phyloP scores from a whole-genome alignment of 2,113 vertebrate species.

The Columba janthina region DNA sequence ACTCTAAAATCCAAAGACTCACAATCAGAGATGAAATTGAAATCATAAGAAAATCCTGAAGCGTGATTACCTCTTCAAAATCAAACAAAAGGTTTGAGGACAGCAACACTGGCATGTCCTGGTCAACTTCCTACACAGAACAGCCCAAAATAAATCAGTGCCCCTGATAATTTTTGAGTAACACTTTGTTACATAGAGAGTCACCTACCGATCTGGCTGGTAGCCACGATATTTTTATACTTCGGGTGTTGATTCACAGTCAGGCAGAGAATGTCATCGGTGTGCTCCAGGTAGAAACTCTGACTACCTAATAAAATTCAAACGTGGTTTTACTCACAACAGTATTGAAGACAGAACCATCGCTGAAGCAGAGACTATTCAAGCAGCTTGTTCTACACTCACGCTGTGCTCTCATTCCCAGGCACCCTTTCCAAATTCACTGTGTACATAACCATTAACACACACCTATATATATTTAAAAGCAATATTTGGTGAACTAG shows the following conservation, averaged over 20 bases:
- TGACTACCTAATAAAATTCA: slow-evolving; percentile 84
- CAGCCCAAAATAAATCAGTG: neutral
- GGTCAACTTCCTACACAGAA: neutral
- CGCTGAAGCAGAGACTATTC: neutral
- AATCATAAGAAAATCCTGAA: neutral
- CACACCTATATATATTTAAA: fast-evolving
- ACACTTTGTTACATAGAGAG: neutral
- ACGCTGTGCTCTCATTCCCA: neutral
- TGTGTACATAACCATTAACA: neutral
- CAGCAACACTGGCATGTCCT: neutral
- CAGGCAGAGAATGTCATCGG: slow-evolving; percentile 95
- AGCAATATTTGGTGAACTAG: neutral
- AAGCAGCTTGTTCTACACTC: neutral
- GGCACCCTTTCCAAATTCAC: neutral
- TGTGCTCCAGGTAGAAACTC: slow-evolving; percentile 98
- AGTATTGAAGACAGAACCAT: neutral
- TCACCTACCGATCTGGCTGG: slow-evolving; percentile 94
- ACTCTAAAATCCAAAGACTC: neutral
- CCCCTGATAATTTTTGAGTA: neutral
- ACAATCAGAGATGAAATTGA: neutral
- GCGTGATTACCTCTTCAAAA: neutral
- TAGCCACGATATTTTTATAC: slow-evolving; percentile 94
- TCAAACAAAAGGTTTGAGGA: neutral
- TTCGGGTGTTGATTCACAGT: slow-evolving; percentile 98
- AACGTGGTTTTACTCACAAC: neutral